These are phyloP conservation scores for Argyresthia goedartella DNA, from an alignment of 2,888 invertebrate species.

Conservation along the genomic window DNA sequence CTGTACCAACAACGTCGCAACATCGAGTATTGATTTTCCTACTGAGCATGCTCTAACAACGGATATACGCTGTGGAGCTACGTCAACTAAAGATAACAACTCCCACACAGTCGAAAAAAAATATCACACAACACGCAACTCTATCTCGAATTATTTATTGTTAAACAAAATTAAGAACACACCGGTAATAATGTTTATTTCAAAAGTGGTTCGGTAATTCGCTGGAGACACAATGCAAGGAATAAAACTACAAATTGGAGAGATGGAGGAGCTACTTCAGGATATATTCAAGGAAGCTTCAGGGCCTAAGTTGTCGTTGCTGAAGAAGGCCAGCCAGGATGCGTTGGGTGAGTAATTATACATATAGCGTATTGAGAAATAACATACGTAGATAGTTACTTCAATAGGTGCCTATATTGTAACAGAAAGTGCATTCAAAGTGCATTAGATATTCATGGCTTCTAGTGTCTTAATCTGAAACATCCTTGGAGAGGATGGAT, in stretches of 20 bases:
- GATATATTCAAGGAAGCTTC: conserved; percentile 88
- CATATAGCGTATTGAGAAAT: not conserved
- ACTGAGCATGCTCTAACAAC: not conserved
- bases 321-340: conserved; percentile 88
- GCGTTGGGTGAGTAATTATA: conserved; percentile 78
- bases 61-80: not conserved
- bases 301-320: conserved; percentile 79
- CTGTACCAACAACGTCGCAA: too few relatives aligned
- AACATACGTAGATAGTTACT: not conserved
- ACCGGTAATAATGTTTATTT: not conserved
- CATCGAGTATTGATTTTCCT: conserved; percentile 1
- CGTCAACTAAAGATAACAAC: conserved; percentile 5
- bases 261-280: conserved; percentile 89
- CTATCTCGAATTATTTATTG: too few relatives aligned
- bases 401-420: not conserved
- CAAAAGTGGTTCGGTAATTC: not conserved
- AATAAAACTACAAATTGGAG: conserved; percentile 10
- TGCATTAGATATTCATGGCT: too few relatives aligned
- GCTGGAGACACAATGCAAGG: not conserved
- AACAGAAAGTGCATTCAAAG: too few relatives aligned
- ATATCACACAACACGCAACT: not conserved
- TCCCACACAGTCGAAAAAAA: not conserved
- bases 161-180: not conserved
- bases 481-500: too few relatives aligned
- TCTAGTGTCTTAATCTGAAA: too few relatives aligned